Evolutionary conservation across 92 coral and sea anemone genomes (phyloP), one percentile per base, ranked within the genome.

Genomic region (Isaurus tuberculatus): DNA sequence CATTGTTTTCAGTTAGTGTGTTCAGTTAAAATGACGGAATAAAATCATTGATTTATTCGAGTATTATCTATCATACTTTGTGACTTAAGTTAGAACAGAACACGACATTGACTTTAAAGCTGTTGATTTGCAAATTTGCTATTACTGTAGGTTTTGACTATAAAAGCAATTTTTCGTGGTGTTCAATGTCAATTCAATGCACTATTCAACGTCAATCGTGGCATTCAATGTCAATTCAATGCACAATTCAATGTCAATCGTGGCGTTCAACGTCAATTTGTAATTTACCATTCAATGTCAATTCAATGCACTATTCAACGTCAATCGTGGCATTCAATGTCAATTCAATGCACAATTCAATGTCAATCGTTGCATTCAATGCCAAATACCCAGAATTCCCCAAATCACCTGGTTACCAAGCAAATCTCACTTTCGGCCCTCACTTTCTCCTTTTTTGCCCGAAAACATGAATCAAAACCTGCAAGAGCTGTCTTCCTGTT

Each of bases 401-500:
- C 55, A 48, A 48, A 48, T 15, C 55, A 48, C 19, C 55, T 48
- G 15, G 55, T 48, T 48, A 48, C 55, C 19, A 15, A 10, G 55
- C 19, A 15, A 0, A 48, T 48, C 19, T 37, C 43, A 37, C 3
- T 15, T 48, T 48, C 55, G 55, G 15, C 55, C 19, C 19, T 9
- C 16, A 48, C 55, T 48, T 48, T 48, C 55, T 48, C 55, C 19
- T 15, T 10, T 15, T 48, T 48, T 48, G 16, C 55, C 55, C 1
- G 55, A 48, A 48, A 1, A 48, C 55, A 15, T 48, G 55, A 48
- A 48, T 15, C 55, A 48, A 48, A 48, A 19, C 60, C 60, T 51
- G 20, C 60, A 51, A 51, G 60, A 51, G 25, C 60, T 51, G 60
- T 51, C 60, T 22, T 51, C 60, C 60, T 51, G 60, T 51, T 51